These are phyloP conservation scores for Lamellibrachia luymesi DNA, from an alignment of 1,140 invertebrate genomes.

Conservation along the genomic window DNA sequence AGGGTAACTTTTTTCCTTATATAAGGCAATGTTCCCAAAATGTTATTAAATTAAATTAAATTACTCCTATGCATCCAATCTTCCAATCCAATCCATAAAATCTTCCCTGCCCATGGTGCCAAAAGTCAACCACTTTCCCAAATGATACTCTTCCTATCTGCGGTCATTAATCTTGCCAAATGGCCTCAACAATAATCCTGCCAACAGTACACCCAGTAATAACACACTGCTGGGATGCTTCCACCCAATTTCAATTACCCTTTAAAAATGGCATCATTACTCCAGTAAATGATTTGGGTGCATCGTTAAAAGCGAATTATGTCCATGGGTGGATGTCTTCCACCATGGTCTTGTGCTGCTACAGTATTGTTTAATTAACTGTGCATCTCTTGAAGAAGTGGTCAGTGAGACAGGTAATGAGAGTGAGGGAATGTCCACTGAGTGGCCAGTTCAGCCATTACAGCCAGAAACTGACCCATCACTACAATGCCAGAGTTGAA, in stretches of 20 bases:
- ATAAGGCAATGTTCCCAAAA: too few relatives aligned
- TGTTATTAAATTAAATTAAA: too few relatives aligned
- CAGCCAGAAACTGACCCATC: not conserved
- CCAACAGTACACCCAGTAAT: not conserved
- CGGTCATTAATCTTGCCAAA: not conserved
- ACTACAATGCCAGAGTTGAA: not conserved
- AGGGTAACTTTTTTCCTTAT: too few relatives aligned
- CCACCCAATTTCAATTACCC: not conserved
- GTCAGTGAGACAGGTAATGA: not conserved
- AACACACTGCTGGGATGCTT: not conserved
- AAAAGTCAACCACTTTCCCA: not conserved
- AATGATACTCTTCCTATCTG: not conserved
- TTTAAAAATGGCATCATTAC: constrained; percentile 5
- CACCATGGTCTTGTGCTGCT: not conserved
- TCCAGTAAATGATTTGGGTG: not conserved
- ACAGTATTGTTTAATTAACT: not conserved
- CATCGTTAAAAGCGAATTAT: not conserved
- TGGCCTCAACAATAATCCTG: not conserved
- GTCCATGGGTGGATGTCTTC: not conserved
- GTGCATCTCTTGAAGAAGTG: not conserved
- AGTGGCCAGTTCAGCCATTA: not conserved
- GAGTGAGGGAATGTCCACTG: not conserved
- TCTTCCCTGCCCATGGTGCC: not conserved
- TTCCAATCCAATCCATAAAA: not conserved
- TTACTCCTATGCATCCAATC: not conserved